Percentiles rank a stretch among this genome's conserved stretches.
phyloP scores from a whole-genome alignment of 2,888 invertebrate genomes.

The Lottia gigantea region DNA sequence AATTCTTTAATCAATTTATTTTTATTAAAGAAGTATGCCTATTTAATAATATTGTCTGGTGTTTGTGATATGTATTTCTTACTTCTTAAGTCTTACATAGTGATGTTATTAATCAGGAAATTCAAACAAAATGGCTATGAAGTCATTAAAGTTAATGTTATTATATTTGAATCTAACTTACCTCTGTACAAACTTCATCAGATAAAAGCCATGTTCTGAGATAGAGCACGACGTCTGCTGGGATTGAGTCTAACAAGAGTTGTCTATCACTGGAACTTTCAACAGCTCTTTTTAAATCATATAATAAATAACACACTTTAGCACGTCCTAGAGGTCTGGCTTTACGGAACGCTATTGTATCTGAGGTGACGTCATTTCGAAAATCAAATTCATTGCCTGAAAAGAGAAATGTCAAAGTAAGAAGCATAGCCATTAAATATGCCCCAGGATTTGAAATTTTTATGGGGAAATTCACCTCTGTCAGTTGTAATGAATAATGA shows the following conservation, averaged over 20 bases:
- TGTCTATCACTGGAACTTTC: constrained; percentile 2
- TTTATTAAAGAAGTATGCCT: no score
- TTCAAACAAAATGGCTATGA: no score
- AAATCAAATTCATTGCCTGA: constrained; percentile 1
- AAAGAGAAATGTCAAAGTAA: not conserved
- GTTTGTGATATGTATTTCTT: no score
- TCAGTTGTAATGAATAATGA: no score
- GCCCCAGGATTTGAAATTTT: no score
- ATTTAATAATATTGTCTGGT: no score
- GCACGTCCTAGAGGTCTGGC: constrained; percentile 3
- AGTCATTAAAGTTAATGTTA: no score
- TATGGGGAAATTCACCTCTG: no score
- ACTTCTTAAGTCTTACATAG: no score
- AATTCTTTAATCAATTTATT: no score
- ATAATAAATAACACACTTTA: constrained; percentile 1
- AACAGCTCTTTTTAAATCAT: constrained; percentile 8
- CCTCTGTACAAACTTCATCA: not conserved
- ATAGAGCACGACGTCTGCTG: not conserved
- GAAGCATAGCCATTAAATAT: no score
- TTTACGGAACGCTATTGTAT: not conserved
- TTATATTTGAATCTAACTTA: not conserved
- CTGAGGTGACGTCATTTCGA: not conserved
- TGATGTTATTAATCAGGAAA: no score
- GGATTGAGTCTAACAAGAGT: not conserved
- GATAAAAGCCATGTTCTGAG: not conserved